Evolutionary conservation across 1,140 invertebrate species (phyloP).

Genomic region (Vollenhovia emeryi): DNA sequence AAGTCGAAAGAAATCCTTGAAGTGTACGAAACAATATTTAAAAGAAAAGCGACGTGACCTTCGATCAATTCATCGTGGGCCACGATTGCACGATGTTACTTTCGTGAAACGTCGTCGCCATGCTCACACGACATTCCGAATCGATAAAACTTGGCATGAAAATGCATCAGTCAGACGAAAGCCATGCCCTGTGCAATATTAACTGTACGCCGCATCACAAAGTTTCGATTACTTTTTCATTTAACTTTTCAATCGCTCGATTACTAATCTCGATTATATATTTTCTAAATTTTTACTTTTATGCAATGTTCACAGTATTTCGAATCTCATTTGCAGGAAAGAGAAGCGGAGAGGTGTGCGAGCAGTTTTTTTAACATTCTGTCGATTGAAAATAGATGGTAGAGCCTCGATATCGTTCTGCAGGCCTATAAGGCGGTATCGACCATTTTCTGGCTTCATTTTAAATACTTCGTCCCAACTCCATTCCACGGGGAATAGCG

Average conservation of each 20-base stretch:
- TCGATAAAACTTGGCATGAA: constrained; percentile 19
- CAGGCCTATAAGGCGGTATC: background rate
- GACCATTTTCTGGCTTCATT: constrained; percentile 3
- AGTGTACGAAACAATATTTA: no score
- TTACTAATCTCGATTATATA: background rate
- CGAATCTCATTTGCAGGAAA: background rate
- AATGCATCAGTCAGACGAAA: background rate
- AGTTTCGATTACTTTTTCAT: background rate
- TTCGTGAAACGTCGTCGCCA: background rate
- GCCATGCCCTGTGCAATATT: background rate
- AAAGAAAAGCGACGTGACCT: background rate
- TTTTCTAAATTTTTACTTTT: background rate
- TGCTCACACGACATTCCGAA: background rate
- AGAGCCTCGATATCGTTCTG: background rate
- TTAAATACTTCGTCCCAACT: background rate
- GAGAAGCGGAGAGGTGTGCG: background rate
- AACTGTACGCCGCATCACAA: background rate
- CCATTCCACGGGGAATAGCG: background rate
- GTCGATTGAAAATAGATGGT: background rate
- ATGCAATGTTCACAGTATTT: background rate
- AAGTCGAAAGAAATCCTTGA: background rate
- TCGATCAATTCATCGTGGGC: background rate
- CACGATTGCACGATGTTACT: background rate
- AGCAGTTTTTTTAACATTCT: background rate
- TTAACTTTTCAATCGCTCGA: background rate